A percentile compares a stretch with the other conserved stretches of the same genome.
phyloP scores from a whole-genome alignment of 37 sponge, comb jelly and placozoan species.

The Tethya wilhelma region DNA sequence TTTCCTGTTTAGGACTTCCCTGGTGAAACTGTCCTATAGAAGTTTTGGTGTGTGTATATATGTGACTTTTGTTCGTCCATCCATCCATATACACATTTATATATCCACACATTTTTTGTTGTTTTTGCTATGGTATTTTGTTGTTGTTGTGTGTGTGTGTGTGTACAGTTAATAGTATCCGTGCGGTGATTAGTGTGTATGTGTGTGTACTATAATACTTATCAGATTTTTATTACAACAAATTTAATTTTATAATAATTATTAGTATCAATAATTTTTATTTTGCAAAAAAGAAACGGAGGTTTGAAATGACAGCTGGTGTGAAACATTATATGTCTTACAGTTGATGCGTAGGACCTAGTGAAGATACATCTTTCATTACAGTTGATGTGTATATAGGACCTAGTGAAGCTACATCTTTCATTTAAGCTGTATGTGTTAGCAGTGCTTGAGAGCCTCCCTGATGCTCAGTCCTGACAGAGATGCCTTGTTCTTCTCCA shows the following conservation, averaged over 20 bases:
- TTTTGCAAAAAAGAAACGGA: too few relatives aligned
- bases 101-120: too few relatives aligned
- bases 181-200: too few relatives aligned
- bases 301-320: too few relatives aligned
- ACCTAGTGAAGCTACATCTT: neutral
- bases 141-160: neutral
- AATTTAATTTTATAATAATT: neutral
- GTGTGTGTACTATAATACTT: too few relatives aligned
- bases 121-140: too few relatives aligned
- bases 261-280: neutral
- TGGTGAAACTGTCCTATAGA: neutral
- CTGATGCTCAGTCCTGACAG: slow-evolving; percentile 51
- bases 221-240: too few relatives aligned
- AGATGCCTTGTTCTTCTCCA: slow-evolving; percentile 39
- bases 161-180: too few relatives aligned
- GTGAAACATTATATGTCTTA: too few relatives aligned
- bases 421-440: neutral
- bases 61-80: neutral
- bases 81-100: neutral
- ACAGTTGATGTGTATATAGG: neutral
- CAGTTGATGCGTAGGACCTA: too few relatives aligned
- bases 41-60: neutral
- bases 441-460: slow-evolving; percentile 66
- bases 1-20: slow-evolving; percentile 14
- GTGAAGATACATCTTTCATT: too few relatives aligned